Conservation (phyloP, 2,113 vertebrate species). For the Apodemus speciosus region DNA sequence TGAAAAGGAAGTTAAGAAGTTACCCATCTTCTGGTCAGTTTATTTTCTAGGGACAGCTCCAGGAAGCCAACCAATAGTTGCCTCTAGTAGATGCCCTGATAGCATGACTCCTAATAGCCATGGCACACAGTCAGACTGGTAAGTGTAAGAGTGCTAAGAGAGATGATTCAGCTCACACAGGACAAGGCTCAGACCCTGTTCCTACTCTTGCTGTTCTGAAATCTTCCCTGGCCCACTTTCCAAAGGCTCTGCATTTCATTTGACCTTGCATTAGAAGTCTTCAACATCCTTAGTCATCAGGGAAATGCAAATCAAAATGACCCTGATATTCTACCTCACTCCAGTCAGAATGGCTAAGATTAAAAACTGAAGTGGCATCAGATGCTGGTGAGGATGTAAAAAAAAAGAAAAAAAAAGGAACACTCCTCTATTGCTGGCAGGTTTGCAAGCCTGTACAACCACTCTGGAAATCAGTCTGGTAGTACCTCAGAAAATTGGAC, state of each 20-base stretch:
- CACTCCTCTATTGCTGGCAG: no score
- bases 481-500: no score
- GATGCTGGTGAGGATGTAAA: no score
- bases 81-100: not conserved
- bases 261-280: not conserved
- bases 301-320: no score
- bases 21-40: not conserved
- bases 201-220: not conserved
- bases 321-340: no score
- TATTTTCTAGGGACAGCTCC: not conserved
- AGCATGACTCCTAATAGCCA: not conserved
- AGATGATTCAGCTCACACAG: no score
- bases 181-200: not conserved
- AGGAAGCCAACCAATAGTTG: not conserved
- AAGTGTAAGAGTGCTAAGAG: not conserved
- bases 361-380: no score
- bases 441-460: no score
- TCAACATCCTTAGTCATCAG: no score
- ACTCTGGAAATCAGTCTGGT: no score
- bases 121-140: not conserved
- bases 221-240: not conserved
- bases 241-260: not conserved
- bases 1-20: conserved; percentile 55
- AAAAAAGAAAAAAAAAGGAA: no score
- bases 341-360: no score